Evolutionary conservation across 2,888 invertebrate species (phyloP), one percentile per base, ranked within the genome.

Genomic region (Apamea anceps): DNA sequence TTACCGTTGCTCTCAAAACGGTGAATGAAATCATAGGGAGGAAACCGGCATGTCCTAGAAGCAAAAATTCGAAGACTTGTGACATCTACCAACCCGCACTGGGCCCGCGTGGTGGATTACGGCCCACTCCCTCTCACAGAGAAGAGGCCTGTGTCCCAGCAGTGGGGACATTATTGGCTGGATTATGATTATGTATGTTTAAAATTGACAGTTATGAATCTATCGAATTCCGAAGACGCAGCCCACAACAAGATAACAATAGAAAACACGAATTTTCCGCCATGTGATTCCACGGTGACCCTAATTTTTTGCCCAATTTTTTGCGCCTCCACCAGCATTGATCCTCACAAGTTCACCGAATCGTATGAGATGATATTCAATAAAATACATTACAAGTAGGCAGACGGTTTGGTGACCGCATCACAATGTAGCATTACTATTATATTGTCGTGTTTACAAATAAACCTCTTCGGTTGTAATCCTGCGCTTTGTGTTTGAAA

Each of bases 381-480:
- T 96, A 94, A 95, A 93, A 94, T 93, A 93, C 92, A 94, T 94
- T 92, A 95, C 90, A 92, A 94, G 95, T 93, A 94, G 93, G 93
- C 92, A 89, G 84, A 88, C 88, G 88, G 87, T 91, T 92, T 91
- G 92, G 94, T 94, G 95, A 94, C 95, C 95, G 93, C 92, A 91
- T 81, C 85, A 91, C 93, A 93, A 96, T 95, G 92, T 90, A 91
- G 88, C 91, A 93, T 94, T 96, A 85, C 85, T 85, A 85, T 85
- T 85, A 87, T 87, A 94, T 95, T 95, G 95, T 95, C 93, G 92
- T 97, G 96, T 96, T 96, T 97, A 96, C 96, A 97, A 97, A 97
- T 96, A 97, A 96, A 96, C 96, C 95, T 95, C 96, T 95, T 93
- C 94, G 94, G 91, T 91, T 93, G 93, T 97, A 97, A 97, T 97